Conservation (phyloP, 2,797 vertebrate genomes). For the Gymnoscopelus braueri region DNA sequence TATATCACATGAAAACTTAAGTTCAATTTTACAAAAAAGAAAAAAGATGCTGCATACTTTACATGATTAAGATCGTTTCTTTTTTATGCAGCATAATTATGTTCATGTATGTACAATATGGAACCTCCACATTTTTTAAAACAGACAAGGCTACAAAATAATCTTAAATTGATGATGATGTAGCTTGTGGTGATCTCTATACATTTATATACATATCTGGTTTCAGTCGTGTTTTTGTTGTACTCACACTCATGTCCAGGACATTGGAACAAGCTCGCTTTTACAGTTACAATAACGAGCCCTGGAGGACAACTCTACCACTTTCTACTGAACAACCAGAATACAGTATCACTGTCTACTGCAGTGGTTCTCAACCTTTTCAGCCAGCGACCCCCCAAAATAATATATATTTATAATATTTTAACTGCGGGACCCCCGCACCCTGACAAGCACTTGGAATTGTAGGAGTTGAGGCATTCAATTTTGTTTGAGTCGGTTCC, state of each 20-base stretch:
- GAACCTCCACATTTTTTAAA: constrained; percentile 16
- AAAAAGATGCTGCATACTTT: constrained; percentile 64
- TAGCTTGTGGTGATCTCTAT: constrained; percentile 55
- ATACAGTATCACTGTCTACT: constrained; percentile 51
- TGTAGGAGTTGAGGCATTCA: no score
- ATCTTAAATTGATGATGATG: constrained; percentile 44
- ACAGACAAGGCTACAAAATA: constrained; percentile 42
- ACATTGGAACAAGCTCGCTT: constrained; percentile 6
- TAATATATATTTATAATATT: no score
- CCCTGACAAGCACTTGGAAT: no score
- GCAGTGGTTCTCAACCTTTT: no score
- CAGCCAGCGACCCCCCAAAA: no score
- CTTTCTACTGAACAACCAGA: constrained; percentile 9
- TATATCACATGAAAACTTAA: constrained; percentile 30
- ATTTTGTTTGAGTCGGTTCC: no score
- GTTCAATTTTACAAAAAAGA: constrained; percentile 45
- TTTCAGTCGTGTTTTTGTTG: constrained; percentile 38
- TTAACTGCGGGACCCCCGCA: no score
- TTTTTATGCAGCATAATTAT: constrained; percentile 44
- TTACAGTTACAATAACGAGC: background rate
- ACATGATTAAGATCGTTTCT: constrained; percentile 25
- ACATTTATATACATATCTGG: constrained; percentile 57
- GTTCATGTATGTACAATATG: constrained; percentile 61
- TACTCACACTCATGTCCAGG: constrained; percentile 11
- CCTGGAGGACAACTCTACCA: background rate